phyloP scores from a whole-genome alignment of 1,140 invertebrate genomes.

The Pararge aegeria region DNA sequence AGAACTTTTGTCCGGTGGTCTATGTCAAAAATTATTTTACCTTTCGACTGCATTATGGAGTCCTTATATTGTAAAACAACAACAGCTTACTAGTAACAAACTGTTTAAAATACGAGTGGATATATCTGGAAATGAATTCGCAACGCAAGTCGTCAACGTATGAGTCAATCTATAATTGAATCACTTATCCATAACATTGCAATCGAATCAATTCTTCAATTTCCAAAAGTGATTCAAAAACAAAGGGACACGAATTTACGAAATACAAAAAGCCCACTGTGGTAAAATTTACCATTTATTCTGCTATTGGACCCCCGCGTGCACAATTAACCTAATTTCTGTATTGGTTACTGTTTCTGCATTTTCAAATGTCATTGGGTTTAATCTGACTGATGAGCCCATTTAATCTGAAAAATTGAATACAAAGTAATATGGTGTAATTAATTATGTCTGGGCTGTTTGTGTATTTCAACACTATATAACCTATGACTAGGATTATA shows the following conservation, averaged over 20 bases:
- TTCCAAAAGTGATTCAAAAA: background rate
- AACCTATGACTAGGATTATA: no score
- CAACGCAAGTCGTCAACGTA: background rate
- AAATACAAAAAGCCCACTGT: background rate
- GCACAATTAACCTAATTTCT: slow-evolving; percentile 3
- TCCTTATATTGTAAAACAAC: no score
- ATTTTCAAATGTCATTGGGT: background rate
- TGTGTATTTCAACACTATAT: no score
- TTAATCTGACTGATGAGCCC: background rate
- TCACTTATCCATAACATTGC: no score
- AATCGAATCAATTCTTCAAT: background rate
- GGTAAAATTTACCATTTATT: background rate
- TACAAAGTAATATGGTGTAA: no score
- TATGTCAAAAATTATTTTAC: no score
- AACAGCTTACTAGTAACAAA: no score
- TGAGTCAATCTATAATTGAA: background rate
- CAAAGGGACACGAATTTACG: background rate
- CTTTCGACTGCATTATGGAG: no score
- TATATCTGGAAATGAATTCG: background rate
- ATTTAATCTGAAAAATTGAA: no score
- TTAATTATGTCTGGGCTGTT: no score
- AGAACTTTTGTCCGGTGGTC: no score
- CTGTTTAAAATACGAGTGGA: no score
- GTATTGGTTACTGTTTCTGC: background rate
- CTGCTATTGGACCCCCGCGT: background rate